These are phyloP conservation scores for Eledone cirrhosa DNA, from an alignment of 2,888 invertebrate species.

Conservation along the genomic window DNA sequence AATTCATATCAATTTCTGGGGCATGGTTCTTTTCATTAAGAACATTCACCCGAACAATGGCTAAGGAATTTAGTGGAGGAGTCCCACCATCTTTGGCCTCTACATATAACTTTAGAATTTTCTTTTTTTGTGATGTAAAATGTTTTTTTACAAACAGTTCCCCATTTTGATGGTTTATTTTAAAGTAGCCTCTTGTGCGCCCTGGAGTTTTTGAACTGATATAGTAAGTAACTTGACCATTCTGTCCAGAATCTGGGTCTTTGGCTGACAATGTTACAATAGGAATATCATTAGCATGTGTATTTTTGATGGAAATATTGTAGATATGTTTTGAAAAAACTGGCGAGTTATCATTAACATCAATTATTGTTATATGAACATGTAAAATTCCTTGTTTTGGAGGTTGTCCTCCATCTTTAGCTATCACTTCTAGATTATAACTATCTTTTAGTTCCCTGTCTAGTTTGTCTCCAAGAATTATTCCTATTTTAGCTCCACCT, in stretches of 20 bases:
- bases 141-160: slow-evolving; percentile 80
- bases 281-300: not conserved
- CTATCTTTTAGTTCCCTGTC: slow-evolving; percentile 16
- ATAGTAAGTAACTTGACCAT: slow-evolving; percentile 71
- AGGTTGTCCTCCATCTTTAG: slow-evolving; percentile 10
- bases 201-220: slow-evolving; percentile 50
- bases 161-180: slow-evolving; percentile 85
- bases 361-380: not conserved
- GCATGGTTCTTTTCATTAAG: slow-evolving; percentile 88
- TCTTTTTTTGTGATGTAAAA: slow-evolving; percentile 83
- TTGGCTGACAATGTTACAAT: slow-evolving; percentile 3
- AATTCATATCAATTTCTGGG: too few species aligned
- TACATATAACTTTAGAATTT: slow-evolving; percentile 73
- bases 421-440: not conserved
- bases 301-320: slow-evolving; percentile 13
- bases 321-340: slow-evolving; percentile 8
- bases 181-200: slow-evolving; percentile 45
- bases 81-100: slow-evolving; percentile 50
- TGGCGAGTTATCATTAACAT: slow-evolving; percentile 10
- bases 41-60: slow-evolving; percentile 69
- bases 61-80: slow-evolving; percentile 62
- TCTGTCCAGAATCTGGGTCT: slow-evolving; percentile 85
- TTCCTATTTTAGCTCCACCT: not conserved
- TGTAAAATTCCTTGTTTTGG: not conserved
- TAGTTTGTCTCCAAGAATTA: not conserved